Evolutionary conservation across 2,797 vertebrate species (phyloP).

Genomic region (Rhodeus uyekii): DNA sequence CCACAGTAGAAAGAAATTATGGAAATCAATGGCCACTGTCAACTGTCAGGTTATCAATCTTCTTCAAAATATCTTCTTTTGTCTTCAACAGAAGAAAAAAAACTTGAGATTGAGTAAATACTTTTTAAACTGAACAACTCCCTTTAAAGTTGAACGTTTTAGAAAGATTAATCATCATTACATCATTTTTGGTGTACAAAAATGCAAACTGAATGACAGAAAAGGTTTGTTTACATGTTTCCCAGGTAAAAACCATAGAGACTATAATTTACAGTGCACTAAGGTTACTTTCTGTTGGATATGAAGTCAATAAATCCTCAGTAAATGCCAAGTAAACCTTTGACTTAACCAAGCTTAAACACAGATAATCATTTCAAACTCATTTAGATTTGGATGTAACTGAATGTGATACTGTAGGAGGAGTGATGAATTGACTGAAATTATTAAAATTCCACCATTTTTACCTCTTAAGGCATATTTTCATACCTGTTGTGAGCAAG

Average conservation of each 20-base stretch:
- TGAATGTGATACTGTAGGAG: neutral
- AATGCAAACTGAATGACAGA: too few relatives aligned
- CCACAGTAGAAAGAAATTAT: too few relatives aligned
- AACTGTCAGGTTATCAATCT: too few relatives aligned
- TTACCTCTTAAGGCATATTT: neutral
- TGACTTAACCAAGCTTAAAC: neutral
- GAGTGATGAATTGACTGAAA: neutral
- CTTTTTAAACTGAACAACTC: too few relatives aligned
- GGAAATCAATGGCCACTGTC: too few relatives aligned
- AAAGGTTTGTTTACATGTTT: too few relatives aligned
- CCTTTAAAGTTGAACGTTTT: too few relatives aligned
- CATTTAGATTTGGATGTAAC: neutral
- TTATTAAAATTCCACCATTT: neutral
- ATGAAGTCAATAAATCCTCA: neutral
- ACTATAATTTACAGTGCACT: neutral
- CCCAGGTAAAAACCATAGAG: neutral
- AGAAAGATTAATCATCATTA: too few relatives aligned
- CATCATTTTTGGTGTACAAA: too few relatives aligned
- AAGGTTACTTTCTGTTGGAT: neutral
- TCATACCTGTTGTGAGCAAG: neutral
- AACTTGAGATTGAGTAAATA: too few relatives aligned
- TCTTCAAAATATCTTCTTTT: too few relatives aligned
- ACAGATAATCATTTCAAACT: neutral
- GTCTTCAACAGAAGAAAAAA: too few relatives aligned
- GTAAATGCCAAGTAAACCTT: neutral